Base-by-base conservation (phyloP, 2,113 vertebrate species). In the Aspiorhynchus laticeps region DNA sequence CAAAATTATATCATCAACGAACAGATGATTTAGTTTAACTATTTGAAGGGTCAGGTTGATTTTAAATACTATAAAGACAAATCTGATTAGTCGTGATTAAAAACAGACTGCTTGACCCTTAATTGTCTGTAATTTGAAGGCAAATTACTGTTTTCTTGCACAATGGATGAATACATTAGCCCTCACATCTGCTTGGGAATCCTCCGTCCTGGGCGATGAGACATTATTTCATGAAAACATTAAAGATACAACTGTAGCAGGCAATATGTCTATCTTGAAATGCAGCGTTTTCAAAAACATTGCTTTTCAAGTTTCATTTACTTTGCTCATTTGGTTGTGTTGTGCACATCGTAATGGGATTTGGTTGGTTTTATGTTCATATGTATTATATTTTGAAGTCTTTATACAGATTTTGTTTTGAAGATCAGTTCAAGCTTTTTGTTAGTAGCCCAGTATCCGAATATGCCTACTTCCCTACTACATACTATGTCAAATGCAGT, bases 51-150 rank as follows among this genome's bases (percentile, higher is more conserved):
- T 85, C 63, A 86, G 84, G 73, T n/a, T 83, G 80, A 83, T 80
- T 71, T 86, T 88, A 79, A 88, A 77, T 80, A 86, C 36, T 51
- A 83, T 17, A 75, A 86, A 83, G 10, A 41, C 41, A 74, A 80
- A 90, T 86, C 67, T 83, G 67, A 88, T 87, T 77, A 87, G 38
- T 38, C 14, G 61, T 80, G 61, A 87, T 88, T 85, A 88, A 90
- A 88, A 48, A 43, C 85, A 88, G 82, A 61, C 69, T 73, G 76
- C 26, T 48, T 63, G 26, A 43, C 79, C 65, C 73, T 46, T 75
- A 41, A 48, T 59, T 78, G 43, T 28, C 67, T 48, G 59, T 65
- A 46, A 74, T 61, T 56, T 82, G 31, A 59, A 41, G 53, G 41
- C 21, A 63, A 14, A 41, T 51, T 43, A 59, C 8, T 24, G 17